Percentiles rank a stretch among this genome's conserved stretches.
These are phyloP conservation scores for Lasioglossum zephyrum DNA, from an alignment of 2,888 invertebrate species.

Conservation along the genomic window DNA sequence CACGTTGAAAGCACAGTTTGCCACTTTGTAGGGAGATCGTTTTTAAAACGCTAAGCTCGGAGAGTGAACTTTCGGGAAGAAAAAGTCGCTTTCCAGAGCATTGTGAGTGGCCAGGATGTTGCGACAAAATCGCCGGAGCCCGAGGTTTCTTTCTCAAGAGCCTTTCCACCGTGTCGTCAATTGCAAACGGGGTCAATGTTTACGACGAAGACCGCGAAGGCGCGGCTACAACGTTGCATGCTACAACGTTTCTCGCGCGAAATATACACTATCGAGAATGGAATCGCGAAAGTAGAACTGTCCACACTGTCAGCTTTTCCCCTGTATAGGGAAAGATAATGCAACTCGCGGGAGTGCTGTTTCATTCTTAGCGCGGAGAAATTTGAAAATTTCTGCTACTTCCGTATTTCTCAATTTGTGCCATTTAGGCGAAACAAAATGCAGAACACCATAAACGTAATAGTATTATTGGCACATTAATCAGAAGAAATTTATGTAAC, in stretches of 20 bases:
- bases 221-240: conserved; percentile 19
- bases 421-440: too few species aligned
- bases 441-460: too few species aligned
- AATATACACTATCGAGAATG: not conserved
- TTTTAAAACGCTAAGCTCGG: not conserved
- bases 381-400: not conserved
- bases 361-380: not conserved
- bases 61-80: not conserved
- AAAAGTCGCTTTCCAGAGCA: not conserved
- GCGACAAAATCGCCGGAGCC: conserved; percentile 53
- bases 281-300: not conserved
- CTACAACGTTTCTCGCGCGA: not conserved
- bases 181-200: conserved; percentile 61
- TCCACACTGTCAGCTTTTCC: not conserved
- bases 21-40: not conserved
- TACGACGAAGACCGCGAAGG: conserved; percentile 31
- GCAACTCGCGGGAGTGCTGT: not conserved
- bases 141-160: conserved; percentile 59
- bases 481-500: too few species aligned
- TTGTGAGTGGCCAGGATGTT: conserved; percentile 58
- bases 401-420: not conserved
- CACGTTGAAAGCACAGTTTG: not conserved
- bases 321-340: not conserved
- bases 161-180: conserved; percentile 53
- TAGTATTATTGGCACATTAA: too few species aligned